Evolutionary conservation across 2,888 invertebrate species (phyloP), one percentile per base, ranked within the genome.

Genomic region (Dicranocentrus wangi): DNA sequence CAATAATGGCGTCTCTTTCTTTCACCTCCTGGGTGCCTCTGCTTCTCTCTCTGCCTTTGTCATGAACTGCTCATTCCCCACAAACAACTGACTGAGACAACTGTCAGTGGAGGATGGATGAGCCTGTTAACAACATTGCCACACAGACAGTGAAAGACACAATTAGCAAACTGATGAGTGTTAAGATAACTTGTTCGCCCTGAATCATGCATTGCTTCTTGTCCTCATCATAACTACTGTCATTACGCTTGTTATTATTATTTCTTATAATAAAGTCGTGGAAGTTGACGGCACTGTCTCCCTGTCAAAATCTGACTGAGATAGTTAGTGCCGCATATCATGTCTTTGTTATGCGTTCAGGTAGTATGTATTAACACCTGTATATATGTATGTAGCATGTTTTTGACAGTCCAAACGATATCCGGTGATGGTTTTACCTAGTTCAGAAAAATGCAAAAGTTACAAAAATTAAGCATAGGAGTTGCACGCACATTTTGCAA

Each of bases 161-260:
- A 66, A 71, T 72, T 79, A 66, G 63, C 70, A 73, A 73, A 32
- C 51, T 53, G 80, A 80, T 73, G 63, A 65, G 66, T 68, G 63
- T 55, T 27, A 72, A 68, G 80, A 80, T 80, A 72, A 55, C 61
- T 68, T 68, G 72, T 80, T 68, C 80, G 80, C 72, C 80, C 80
- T 80, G 80, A 73, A 80, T 81, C 70, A 76, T 70, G 75, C 76
- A 71, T 58, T 76, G 58, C 66, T 69, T 63, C 61, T 71, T 65
- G 27, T 63, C 70, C 75, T 69, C 63, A 81, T 75, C 70, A 32
- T 32, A 32, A 32, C 10, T 32, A 76, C 53, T 81, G 76, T 81
- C 70, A 63, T 71, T 76, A 66, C 43, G 69, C 51, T 76, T 39
- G 53, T 55, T 66, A 63, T 32, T 51, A 25, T 39, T 42, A 13